Evolutionary conservation across 2,113 vertebrate genomes (phyloP).

Genomic region (Apus apus): DNA sequence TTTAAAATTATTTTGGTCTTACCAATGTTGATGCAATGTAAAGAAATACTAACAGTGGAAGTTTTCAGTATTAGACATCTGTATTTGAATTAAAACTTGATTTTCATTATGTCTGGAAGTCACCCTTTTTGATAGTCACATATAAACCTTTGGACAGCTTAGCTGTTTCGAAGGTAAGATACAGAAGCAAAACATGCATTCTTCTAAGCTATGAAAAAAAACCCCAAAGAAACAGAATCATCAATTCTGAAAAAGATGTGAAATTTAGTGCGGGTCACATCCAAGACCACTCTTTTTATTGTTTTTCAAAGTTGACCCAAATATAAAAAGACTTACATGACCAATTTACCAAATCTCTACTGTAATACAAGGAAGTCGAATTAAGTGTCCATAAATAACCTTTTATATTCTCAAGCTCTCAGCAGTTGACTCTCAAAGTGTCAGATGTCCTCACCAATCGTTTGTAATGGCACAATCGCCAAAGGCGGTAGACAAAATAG

Average conservation of each 20-base stretch:
- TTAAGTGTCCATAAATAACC: neutral
- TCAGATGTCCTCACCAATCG: neutral
- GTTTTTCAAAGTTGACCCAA: neutral
- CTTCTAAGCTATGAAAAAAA: neutral
- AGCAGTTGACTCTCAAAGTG: fast-evolving
- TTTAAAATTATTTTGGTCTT: neutral
- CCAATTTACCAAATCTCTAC: neutral
- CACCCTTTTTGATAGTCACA: neutral
- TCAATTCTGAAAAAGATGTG: neutral
- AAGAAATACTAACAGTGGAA: neutral
- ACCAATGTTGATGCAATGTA: neutral
- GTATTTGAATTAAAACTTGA: neutral
- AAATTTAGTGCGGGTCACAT: neutral
- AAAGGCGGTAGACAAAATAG: fast-evolving
- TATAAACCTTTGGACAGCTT: neutral
- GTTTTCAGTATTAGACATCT: neutral
- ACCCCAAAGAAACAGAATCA: neutral
- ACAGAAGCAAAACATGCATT: neutral
- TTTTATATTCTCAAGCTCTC: neutral
- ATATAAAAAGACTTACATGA: neutral
- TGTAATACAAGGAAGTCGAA: neutral
- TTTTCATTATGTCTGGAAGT: neutral
- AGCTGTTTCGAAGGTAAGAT: neutral
- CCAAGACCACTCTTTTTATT: neutral
- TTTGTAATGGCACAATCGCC: fast-evolving